Evolutionary conservation across 2,113 vertebrate genomes (phyloP).

Genomic region (Nothobranchius kuhntae): DNA sequence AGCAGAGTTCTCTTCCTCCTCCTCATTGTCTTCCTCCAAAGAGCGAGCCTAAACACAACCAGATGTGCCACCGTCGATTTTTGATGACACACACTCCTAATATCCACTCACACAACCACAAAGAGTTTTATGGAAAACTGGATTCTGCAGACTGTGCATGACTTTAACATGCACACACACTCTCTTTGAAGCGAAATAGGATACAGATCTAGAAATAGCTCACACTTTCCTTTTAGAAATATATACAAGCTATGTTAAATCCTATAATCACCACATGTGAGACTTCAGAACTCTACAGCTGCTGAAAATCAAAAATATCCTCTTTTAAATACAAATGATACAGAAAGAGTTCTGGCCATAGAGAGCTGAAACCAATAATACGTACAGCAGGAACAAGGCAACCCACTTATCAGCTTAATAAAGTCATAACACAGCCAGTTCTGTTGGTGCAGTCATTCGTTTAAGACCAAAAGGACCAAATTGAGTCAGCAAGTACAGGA

Average conservation of each 20-base stretch:
- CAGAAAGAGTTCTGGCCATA: not conserved
- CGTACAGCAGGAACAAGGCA: not conserved
- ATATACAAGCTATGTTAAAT: constrained; percentile 32
- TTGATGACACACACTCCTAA: constrained; percentile 59
- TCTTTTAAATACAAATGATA: constrained; percentile 33
- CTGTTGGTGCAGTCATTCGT: not conserved
- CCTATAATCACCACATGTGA: constrained; percentile 46
- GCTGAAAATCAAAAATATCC: constrained; percentile 14
- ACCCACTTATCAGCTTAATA: constrained; percentile 23
- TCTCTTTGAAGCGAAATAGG: constrained; percentile 41
- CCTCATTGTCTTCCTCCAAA: constrained; percentile 70
- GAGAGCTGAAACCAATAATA: constrained; percentile 8
- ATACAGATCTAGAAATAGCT: constrained; percentile 55
- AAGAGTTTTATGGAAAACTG: constrained; percentile 9
- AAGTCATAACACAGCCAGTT: constrained; percentile 18
- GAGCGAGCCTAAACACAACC: constrained; percentile 71
- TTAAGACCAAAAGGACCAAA: constrained; percentile 31
- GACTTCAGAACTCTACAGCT: constrained; percentile 8
- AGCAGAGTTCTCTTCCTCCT: constrained; percentile 58
- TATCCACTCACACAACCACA: constrained; percentile 51
- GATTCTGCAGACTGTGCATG: constrained; percentile 30
- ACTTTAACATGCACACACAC: constrained; percentile 4
- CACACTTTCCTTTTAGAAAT: constrained; percentile 44
- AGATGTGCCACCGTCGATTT: constrained; percentile 75
- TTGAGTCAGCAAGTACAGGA: constrained; percentile 53